Percentiles rank a stretch among this genome's conserved stretches.
Evolutionary conservation across 2,888 invertebrate species (phyloP).

Genomic region (Beris chalybata): DNA sequence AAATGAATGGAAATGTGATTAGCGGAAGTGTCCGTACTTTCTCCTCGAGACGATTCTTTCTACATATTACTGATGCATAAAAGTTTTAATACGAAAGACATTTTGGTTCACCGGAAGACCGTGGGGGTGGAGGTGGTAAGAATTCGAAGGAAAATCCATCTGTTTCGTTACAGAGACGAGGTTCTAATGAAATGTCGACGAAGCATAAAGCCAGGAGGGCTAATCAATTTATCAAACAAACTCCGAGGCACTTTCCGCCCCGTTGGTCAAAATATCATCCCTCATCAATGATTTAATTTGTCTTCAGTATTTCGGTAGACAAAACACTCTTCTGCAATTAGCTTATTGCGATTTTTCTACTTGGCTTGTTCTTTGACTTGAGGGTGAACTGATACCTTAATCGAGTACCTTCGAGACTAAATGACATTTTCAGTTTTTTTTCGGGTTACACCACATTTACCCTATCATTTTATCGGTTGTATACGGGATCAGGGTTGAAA

Average conservation of each 20-base stretch:
- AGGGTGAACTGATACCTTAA: constrained; percentile 35
- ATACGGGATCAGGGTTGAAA: neutral
- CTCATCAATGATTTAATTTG: constrained; percentile 40
- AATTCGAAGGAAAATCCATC: no score
- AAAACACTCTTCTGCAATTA: constrained; percentile 40
- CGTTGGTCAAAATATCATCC: constrained; percentile 38
- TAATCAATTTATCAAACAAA: constrained; percentile 34
- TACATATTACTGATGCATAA: no score
- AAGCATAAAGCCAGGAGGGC: constrained; percentile 24
- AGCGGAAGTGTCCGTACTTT: constrained; percentile 35
- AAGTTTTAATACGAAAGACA: no score
- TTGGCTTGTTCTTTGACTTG: constrained; percentile 32
- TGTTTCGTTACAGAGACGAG: neutral
- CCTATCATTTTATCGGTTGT: neutral
- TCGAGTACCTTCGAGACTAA: constrained; percentile 21
- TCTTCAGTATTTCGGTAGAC: constrained; percentile 34
- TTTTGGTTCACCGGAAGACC: no score
- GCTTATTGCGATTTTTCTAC: constrained; percentile 40
- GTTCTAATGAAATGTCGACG: constrained; percentile 21
- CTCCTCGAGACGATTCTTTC: no score
- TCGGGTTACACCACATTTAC: neutral
- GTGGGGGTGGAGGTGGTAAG: no score
- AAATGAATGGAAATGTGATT: constrained; percentile 37
- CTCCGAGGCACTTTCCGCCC: constrained; percentile 34
- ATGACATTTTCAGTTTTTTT: constrained; percentile 34